A percentile compares a stretch with the other conserved stretches of the same genome.
Conservation (phyloP, 2,888 invertebrate genomes). For the Parascotia fuliginaria region DNA sequence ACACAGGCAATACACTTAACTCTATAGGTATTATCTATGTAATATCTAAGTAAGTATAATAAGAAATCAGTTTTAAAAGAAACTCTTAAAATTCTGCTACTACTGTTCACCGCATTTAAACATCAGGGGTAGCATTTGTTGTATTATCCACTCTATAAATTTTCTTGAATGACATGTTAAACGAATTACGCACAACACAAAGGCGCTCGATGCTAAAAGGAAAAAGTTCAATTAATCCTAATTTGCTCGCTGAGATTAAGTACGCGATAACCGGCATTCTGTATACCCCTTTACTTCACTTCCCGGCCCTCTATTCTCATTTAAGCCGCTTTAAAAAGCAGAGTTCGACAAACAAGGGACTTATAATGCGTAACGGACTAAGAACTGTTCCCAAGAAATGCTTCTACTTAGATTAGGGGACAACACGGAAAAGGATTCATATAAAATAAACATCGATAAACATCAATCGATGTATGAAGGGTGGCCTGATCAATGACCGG, state of each 20-base stretch:
- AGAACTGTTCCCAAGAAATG: constrained; percentile 69
- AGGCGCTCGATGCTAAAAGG: constrained; percentile 72
- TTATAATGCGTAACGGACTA: constrained; percentile 78
- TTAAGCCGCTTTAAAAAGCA: constrained; percentile 82
- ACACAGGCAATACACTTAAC: too few species aligned
- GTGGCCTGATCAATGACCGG: constrained; percentile 46
- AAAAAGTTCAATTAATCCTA: constrained; percentile 85
- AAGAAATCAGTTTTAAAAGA: not conserved
- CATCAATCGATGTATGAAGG: constrained; percentile 34
- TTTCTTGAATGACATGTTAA: constrained; percentile 67
- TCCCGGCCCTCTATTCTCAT: constrained; percentile 70
- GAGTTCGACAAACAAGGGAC: constrained; percentile 80
- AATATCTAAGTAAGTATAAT: not conserved
- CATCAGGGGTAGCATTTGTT: constrained; percentile 21
- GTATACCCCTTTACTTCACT: constrained; percentile 79
- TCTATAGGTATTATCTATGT: not conserved
- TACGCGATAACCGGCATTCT: constrained; percentile 77
- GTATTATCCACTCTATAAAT: constrained; percentile 59
- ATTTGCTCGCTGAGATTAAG: constrained; percentile 83
- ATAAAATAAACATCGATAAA: constrained; percentile 52
- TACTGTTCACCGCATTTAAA: constrained; percentile 1
- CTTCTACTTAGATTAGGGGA: constrained; percentile 61
- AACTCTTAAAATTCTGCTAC: not conserved
- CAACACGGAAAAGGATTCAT: constrained; percentile 39
- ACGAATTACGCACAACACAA: constrained; percentile 77